Base-by-base conservation (phyloP, 2,113 vertebrate genomes). In the Miniopterus natalensis region DNA sequence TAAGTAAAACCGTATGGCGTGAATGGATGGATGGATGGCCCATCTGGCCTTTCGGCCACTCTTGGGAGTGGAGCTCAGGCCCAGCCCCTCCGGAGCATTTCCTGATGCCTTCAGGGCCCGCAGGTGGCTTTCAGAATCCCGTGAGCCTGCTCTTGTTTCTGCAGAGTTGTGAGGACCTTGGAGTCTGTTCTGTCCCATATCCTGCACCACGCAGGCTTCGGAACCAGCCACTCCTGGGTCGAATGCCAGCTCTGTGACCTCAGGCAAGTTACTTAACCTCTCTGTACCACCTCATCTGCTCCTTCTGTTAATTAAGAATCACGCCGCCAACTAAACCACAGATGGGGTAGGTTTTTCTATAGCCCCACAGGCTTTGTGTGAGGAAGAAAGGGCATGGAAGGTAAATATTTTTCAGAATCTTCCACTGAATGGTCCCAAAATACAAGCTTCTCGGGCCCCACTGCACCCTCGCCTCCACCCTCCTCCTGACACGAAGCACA, bases 251-350 rank as follows among this genome's bases (percentile, higher is more conserved):
- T n/a, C 8, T 53, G 45, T 49, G 13, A 31, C 14, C 79, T 87
- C 40, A 23, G 53, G 12, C 74, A 73, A 18, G 55, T 59, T 15
- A 20, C 53, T 65, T 29, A 61, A n/a, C 65, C 78, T 74, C 27
- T 63, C 51, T 63, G 40, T 9, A 25, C n/a, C 3, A 2, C 12
- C 47, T 86, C 40, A 59, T 88, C 45, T 12, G 51, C 83, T 65
- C 42, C 77, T 78, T 71, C 89, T 31, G 20, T 45, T 79, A 55
- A 84, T 25, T 17, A 23, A 57, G 7, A 61, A 45, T 51, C 8
- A 1, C 5, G 36, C 23, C 0, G 8, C 55, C 57, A 31, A 3
- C n/a, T 17, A 5, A 0, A 6, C 27, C 27, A 8, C 65, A 57
- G 31, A 55, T 8, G 0, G 3, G 31, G 7, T 6, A 3, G 29